Percentiles rank a stretch among this genome's conserved stretches.
Evolutionary conservation across 2,888 invertebrate genomes (phyloP).

Genomic region (Ennomos fuscantarius): DNA sequence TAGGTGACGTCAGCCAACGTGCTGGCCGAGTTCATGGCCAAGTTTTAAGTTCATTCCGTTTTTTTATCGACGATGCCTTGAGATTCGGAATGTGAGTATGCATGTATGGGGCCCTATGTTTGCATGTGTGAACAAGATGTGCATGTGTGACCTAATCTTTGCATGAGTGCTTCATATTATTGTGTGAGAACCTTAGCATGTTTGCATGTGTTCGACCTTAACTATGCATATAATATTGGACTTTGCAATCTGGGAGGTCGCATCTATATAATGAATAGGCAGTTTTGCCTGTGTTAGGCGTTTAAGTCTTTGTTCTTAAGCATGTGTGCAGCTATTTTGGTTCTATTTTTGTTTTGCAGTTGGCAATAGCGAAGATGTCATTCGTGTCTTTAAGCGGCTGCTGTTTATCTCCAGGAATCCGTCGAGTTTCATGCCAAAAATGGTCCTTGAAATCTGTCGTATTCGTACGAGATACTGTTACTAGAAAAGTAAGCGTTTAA

Average conservation of each 20-base stretch:
- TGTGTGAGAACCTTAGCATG: background rate
- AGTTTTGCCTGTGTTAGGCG: constrained; percentile 15
- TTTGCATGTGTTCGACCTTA: constrained; percentile 29
- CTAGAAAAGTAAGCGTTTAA: too few relatives aligned
- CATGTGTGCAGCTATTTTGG: constrained; percentile 26
- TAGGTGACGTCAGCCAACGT: constrained; percentile 67
- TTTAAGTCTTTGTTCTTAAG: constrained; percentile 13
- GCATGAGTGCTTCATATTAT: constrained; percentile 15
- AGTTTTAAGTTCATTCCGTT: constrained; percentile 64
- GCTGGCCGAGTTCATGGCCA: constrained; percentile 66
- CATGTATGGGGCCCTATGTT: constrained; percentile 38
- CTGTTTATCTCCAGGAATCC: constrained; percentile 5
- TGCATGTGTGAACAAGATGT: constrained; percentile 30
- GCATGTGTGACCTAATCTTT: constrained; percentile 28
- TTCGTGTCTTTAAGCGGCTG: constrained; percentile 7
- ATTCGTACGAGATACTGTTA: too few relatives aligned
- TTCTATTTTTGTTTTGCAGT: constrained; percentile 27
- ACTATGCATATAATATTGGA: constrained; percentile 13
- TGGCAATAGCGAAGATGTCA: constrained; percentile 24
- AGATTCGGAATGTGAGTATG: constrained; percentile 37
- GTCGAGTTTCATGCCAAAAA: background rate
- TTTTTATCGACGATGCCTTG: constrained; percentile 45
- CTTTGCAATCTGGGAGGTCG: constrained; percentile 31
- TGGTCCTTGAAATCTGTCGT: too few relatives aligned
- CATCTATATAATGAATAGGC: constrained; percentile 13